Percentiles rank a stretch among this genome's conserved stretches.
Conservation (phyloP, 2,113 vertebrate species). For the Macrotus californicus region DNA sequence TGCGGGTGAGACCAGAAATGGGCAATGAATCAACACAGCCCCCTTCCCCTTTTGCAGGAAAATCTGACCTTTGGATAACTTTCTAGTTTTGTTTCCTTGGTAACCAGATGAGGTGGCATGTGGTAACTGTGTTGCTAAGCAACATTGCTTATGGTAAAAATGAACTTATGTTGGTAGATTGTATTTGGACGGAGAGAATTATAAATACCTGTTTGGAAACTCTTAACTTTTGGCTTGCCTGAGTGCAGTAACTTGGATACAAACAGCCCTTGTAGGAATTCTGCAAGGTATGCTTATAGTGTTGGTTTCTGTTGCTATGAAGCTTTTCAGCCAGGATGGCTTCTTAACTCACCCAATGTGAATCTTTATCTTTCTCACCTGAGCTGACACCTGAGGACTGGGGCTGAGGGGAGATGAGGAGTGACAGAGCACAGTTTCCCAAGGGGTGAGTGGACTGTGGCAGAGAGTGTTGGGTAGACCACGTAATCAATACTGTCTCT, state of each 20-base stretch:
- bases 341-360: neutral
- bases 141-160: constrained; percentile 46
- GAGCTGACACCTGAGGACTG: neutral
- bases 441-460: neutral
- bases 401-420: neutral
- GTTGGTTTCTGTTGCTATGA: neutral
- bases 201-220: constrained; percentile 33
- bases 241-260: neutral
- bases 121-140: constrained; percentile 42
- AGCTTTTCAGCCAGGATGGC: neutral
- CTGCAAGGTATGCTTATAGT: neutral
- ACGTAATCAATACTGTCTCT: neutral
- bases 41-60: neutral
- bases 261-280: neutral
- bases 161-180: constrained; percentile 6
- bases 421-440: neutral
- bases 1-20: constrained; percentile 6
- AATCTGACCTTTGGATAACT: constrained; percentile 41
- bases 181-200: constrained; percentile 23
- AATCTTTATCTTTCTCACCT: neutral
- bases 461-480: neutral
- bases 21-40: neutral
- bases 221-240: neutral
- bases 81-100: constrained; percentile 48
- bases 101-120: constrained; percentile 23